Evolutionary conservation across 1,140 invertebrate species (phyloP).

Genomic region (Eurosta solidaginis): DNA sequence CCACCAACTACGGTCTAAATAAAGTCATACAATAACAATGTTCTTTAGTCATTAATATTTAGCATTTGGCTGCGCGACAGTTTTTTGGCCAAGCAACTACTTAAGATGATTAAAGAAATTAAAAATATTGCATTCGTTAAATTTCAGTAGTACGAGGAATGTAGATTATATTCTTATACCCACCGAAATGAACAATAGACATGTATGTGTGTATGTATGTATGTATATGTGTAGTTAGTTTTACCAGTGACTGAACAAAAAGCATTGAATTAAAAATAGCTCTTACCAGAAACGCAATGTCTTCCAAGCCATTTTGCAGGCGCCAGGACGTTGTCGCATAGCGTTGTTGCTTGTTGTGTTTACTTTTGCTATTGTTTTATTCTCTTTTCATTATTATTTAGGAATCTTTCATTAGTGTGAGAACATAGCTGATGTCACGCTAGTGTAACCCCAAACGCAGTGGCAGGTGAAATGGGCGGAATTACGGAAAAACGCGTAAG

Average conservation of each 20-base stretch:
- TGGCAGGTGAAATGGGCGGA: not conserved
- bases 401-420: not conserved
- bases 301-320: conserved; percentile 4
- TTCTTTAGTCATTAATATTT: not conserved
- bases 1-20: no score
- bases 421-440: not conserved
- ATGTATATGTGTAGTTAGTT: no score
- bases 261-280: not conserved
- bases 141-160: conserved; percentile 6
- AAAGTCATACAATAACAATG: not conserved
- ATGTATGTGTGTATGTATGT: not conserved
- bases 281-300: not conserved
- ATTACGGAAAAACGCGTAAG: conserved; percentile 25
- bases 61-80: not conserved
- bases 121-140: conserved; percentile 33
- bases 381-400: not conserved
- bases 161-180: not conserved
- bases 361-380: not conserved
- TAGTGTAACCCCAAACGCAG: not conserved
- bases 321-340: not conserved
- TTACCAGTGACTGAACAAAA: no score
- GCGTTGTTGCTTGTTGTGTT: not conserved
- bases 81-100: conserved; percentile 30
- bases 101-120: conserved; percentile 40
- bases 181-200: not conserved